Evolutionary conservation across 2,113 vertebrate genomes (phyloP).

Genomic region (Carassius carassius): DNA sequence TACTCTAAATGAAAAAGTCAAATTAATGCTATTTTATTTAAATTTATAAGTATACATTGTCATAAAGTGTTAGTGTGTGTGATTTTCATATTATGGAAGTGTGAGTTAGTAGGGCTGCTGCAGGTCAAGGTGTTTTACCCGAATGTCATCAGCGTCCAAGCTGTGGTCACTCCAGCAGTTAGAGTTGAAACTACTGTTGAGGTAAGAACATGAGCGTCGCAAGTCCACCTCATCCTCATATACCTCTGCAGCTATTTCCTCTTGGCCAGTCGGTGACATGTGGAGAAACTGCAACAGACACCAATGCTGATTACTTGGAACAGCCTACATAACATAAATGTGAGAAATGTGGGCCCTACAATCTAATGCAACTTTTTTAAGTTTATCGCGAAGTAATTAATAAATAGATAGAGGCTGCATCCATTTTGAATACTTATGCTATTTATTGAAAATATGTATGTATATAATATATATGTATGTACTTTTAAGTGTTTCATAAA

Average conservation of each 20-base stretch:
- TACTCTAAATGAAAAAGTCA: neutral
- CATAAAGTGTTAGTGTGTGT: neutral
- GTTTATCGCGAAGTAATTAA: neutral
- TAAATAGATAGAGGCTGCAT: neutral
- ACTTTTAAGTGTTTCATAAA: too few relatives aligned
- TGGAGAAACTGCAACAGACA: slow-evolving; percentile 80
- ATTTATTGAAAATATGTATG: neutral
- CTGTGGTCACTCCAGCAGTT: slow-evolving; percentile 91
- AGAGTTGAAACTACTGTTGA: slow-evolving; percentile 90
- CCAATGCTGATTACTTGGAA: neutral
- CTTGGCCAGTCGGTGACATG: slow-evolving; percentile 75
- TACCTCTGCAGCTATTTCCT: slow-evolving; percentile 90
- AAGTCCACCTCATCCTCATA: slow-evolving; percentile 93
- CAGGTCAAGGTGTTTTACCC: slow-evolving; percentile 77
- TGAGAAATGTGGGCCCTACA: neutral
- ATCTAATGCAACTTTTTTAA: too few relatives aligned
- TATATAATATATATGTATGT: too few relatives aligned
- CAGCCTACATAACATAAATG: neutral
- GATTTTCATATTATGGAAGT: neutral
- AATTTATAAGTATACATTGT: neutral
- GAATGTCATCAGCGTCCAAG: slow-evolving; percentile 92
- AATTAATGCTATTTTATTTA: neutral
- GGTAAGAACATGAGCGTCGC: slow-evolving; percentile 81
- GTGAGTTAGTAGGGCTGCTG: slow-evolving; percentile 43
- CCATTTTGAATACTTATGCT: neutral